Conservation (phyloP, 2,888 invertebrate species). For the Drosophila lacicola region DNA sequence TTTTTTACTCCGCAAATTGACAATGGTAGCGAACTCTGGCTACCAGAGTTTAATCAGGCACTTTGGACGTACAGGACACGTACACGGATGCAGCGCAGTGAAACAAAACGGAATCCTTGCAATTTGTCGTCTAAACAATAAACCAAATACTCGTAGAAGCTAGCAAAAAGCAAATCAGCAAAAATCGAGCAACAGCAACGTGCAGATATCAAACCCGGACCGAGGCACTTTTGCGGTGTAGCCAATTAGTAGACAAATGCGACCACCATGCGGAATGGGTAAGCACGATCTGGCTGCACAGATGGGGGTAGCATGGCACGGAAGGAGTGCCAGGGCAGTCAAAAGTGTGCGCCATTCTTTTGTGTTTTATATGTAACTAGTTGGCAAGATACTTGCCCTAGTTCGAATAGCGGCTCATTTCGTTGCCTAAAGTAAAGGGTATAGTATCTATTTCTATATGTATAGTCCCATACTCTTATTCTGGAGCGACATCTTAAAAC, state of each 20-base stretch:
- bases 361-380: background rate
- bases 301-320: background rate
- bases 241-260: conserved; percentile 56
- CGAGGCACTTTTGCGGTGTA: conserved; percentile 40
- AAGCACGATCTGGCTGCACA: conserved; percentile 14
- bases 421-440: background rate
- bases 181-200: conserved; percentile 35
- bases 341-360: background rate
- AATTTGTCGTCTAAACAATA: conserved; percentile 75
- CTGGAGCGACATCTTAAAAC: background rate
- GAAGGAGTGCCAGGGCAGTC: background rate
- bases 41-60: conserved; percentile 58
- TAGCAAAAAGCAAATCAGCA: conserved; percentile 63
- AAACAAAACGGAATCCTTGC: conserved; percentile 60
- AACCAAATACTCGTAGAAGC: conserved; percentile 38
- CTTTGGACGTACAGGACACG: conserved; percentile 47
- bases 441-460: background rate
- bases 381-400: background rate
- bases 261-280: conserved; percentile 58
- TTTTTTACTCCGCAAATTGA: conserved; percentile 25
- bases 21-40: conserved; percentile 22
- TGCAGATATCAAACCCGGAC: conserved; percentile 55
- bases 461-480: background rate
- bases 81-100: conserved; percentile 49
- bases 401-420: background rate